These are phyloP conservation scores for Drosophila kanapiae DNA, from an alignment of 1,140 invertebrate species.

Conservation along the genomic window DNA sequence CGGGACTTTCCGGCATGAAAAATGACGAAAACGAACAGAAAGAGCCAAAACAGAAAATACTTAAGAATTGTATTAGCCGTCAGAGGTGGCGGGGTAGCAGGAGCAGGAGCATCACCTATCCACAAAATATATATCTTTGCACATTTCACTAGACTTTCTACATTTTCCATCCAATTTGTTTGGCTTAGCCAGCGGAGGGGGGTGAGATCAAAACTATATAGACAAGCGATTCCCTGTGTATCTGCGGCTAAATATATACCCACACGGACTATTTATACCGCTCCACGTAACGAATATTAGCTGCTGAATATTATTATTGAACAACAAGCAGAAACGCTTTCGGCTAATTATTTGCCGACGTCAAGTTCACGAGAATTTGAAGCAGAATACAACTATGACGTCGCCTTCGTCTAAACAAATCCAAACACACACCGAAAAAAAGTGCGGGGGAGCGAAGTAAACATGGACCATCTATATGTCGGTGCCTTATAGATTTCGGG, in stretches of 20 bases:
- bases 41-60: slow-evolving; percentile 36
- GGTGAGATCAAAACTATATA: slow-evolving; percentile 37
- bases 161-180: slow-evolving; percentile 53
- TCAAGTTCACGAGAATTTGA: slow-evolving; percentile 72
- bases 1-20: slow-evolving; percentile 63
- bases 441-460: slow-evolving; percentile 44
- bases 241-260: slow-evolving; percentile 60
- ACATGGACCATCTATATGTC: slow-evolving; percentile 60
- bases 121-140: slow-evolving; percentile 29
- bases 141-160: slow-evolving; percentile 13
- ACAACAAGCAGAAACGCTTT: slow-evolving; percentile 66
- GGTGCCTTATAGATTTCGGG: slow-evolving; percentile 28
- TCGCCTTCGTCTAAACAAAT: slow-evolving; percentile 48
- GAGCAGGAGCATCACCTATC: slow-evolving; percentile 15
- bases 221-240: slow-evolving; percentile 35
- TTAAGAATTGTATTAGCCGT: slow-evolving; percentile 55
- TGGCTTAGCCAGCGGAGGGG: slow-evolving; percentile 37
- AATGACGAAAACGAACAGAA: slow-evolving; percentile 44
- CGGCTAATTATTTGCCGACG: slow-evolving; percentile 73
- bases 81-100: background rate
- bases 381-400: slow-evolving; percentile 66
- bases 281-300: slow-evolving; percentile 75
- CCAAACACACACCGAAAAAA: slow-evolving; percentile 39
- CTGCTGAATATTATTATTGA: slow-evolving; percentile 60
- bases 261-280: slow-evolving; percentile 61